phyloP scores from a whole-genome alignment of 2,113 vertebrate genomes.

The Motacilla alba region DNA sequence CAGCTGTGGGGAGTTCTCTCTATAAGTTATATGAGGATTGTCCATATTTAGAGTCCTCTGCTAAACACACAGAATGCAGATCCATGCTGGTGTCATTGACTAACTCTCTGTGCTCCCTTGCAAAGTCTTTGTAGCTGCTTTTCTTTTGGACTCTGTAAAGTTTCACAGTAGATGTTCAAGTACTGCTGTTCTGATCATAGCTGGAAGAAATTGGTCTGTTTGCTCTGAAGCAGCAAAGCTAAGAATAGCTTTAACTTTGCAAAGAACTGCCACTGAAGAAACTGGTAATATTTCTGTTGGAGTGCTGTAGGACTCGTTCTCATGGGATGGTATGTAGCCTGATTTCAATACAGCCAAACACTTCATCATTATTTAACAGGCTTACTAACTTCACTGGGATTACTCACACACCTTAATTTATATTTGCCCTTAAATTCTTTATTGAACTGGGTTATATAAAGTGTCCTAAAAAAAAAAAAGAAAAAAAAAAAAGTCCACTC shows the following conservation, averaged over 20 bases:
- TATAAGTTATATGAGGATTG: background rate
- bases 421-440: background rate
- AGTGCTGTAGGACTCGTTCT: background rate
- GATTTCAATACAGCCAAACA: slow-evolving; percentile 16
- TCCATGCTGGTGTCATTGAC: background rate
- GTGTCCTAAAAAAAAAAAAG: background rate
- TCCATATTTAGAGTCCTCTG: background rate
- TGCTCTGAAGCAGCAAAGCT: background rate
- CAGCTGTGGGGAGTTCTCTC: background rate
- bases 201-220: background rate
- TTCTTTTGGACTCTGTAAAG: background rate
- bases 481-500: background rate
- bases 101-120: background rate
- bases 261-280: background rate
- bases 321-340: background rate
- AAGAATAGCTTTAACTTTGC: slow-evolving; percentile 9
- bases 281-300: background rate
- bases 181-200: background rate
- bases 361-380: background rate
- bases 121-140: background rate
- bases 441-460: background rate
- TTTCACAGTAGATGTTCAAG: background rate
- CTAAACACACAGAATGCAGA: background rate
- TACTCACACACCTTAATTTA: slow-evolving; percentile 12
- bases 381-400: background rate